These are phyloP conservation scores for Sanderia malayensis DNA, from an alignment of 30 jellyfish, hydroid and myxozoan genomes.

Conservation along the genomic window DNA sequence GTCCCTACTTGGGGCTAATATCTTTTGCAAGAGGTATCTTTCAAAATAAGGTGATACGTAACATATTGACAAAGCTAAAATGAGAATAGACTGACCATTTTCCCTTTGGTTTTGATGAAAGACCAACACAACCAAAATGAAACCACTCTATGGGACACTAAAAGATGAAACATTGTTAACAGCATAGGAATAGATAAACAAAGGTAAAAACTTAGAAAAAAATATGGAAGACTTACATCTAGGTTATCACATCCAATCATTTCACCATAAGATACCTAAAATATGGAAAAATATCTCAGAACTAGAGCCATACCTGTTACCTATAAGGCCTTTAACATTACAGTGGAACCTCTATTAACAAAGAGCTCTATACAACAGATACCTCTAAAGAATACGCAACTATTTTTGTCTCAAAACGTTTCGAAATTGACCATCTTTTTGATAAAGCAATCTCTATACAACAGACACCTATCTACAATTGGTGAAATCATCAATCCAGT, in stretches of 20 bases:
- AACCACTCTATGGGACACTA: conserved; percentile 97
- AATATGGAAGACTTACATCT: conserved; percentile 47
- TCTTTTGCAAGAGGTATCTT: neutral
- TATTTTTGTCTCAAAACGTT: no score
- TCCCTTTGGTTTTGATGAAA: conserved; percentile 95
- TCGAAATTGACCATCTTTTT: no score
- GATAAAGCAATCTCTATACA: no score
- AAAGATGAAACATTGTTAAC: conserved; percentile 7
- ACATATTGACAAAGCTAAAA: no score
- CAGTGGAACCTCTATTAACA: no score
- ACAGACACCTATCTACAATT: no score
- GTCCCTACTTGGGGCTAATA: neutral
- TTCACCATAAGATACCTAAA: conserved; percentile 92
- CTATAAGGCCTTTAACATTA: no score
- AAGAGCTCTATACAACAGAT: no score
- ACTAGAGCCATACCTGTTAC: no score
- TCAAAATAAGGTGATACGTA: neutral
- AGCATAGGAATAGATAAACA: neutral
- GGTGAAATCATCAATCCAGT: no score
- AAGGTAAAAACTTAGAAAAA: neutral
- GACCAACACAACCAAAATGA: conserved; percentile 94
- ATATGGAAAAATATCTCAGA: no score
- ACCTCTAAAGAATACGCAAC: no score
- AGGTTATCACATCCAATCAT: conserved; percentile 96
- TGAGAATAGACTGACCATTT: conserved; percentile 95